These are phyloP conservation scores for Tamias sibiricus DNA, from an alignment of 2,113 vertebrate species.

Conservation along the genomic window DNA sequence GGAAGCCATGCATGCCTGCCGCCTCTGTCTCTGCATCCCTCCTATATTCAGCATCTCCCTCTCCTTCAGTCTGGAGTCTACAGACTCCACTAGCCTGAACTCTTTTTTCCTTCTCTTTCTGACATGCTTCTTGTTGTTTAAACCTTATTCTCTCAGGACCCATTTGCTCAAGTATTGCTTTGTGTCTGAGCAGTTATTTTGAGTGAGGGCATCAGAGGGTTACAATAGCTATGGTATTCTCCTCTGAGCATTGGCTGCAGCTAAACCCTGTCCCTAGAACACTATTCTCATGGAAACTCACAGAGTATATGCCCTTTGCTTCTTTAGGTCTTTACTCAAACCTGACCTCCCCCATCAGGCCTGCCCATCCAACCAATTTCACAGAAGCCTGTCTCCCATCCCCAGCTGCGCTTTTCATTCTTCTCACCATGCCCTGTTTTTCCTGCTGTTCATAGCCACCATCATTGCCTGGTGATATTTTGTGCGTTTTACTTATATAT, in stretches of 20 bases:
- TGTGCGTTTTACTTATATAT: not conserved
- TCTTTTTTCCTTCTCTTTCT: not conserved
- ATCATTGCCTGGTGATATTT: not conserved
- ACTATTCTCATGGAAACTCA: not conserved
- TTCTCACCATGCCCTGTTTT: not conserved
- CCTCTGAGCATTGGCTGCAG: too few relatives aligned
- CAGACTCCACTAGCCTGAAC: too few relatives aligned
- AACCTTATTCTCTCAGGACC: not conserved
- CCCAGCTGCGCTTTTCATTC: fast-evolving
- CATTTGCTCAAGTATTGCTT: not conserved
- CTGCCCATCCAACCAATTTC: fast-evolving
- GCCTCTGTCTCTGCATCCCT: not conserved
- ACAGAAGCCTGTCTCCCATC: fast-evolving
- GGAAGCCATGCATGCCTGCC: not conserved
- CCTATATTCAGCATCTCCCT: not conserved
- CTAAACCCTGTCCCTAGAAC: too few relatives aligned
- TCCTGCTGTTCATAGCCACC: not conserved
- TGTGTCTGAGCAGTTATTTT: not conserved
- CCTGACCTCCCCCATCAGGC: not conserved
- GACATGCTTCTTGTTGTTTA: not conserved
- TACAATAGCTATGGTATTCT: not conserved
- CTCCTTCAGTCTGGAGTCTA: fast-evolving
- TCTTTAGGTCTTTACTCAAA: not conserved
- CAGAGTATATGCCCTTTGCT: fast-evolving
- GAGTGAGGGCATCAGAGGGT: not conserved